These are phyloP conservation scores for Eidolon dupreanum DNA, from an alignment of 2,797 vertebrate genomes.

Conservation along the genomic window DNA sequence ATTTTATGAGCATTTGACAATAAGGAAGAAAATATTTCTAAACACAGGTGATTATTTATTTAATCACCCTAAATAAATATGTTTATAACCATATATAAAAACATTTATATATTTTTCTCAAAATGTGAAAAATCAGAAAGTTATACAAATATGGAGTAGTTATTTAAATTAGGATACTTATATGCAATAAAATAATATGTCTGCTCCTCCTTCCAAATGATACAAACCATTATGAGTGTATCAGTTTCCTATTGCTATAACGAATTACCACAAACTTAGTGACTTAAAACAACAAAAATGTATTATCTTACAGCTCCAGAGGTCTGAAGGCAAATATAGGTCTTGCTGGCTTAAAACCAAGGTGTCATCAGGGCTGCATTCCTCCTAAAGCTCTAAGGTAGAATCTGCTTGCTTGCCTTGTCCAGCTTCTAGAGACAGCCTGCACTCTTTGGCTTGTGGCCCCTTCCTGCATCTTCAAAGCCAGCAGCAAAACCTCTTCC, in stretches of 20 bases:
- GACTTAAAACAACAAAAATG: neutral
- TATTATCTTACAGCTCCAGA: neutral
- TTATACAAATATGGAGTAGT: neutral
- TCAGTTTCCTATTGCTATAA: neutral
- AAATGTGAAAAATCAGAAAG: neutral
- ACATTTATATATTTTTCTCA: neutral
- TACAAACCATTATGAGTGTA: neutral
- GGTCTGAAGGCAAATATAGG: neutral
- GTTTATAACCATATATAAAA: neutral
- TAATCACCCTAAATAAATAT: neutral
- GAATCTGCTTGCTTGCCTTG: neutral
- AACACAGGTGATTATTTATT: neutral
- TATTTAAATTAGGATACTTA: neutral
- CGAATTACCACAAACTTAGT: neutral
- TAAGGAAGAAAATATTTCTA: neutral
- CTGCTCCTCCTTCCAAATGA: neutral
- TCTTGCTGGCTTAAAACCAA: neutral
- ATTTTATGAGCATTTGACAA: neutral
- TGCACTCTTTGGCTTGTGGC: neutral
- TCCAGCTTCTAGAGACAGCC: neutral
- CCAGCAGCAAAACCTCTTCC: neutral
- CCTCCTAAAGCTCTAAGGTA: neutral
- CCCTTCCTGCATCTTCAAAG: neutral
- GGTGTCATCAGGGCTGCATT: neutral
- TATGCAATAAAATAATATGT: neutral